phyloP scores from a whole-genome alignment of 1,140 invertebrate species.

The Drosophila micromelanica region DNA sequence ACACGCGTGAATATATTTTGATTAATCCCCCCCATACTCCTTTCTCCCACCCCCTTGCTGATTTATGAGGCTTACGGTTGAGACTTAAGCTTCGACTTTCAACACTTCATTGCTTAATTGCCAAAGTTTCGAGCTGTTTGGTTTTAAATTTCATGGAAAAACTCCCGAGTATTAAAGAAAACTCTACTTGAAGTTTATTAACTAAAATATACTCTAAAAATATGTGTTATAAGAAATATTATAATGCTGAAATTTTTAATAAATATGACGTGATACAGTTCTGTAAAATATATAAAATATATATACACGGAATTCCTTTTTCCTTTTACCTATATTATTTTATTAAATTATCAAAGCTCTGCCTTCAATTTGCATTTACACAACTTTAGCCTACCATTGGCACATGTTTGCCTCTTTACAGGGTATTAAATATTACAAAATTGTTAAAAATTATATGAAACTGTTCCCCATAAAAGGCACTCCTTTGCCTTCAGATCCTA shows the following conservation, averaged over 20 bases:
- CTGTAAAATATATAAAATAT: too few species aligned
- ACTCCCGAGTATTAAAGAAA: conserved; percentile 5
- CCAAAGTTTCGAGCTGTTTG: conserved; percentile 53
- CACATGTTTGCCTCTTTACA: neutral
- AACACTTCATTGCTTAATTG: conserved; percentile 52
- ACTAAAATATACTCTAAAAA: conserved; percentile 2
- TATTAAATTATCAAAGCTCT: neutral
- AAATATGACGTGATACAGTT: too few species aligned
- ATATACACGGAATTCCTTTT: too few species aligned
- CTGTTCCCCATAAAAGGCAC: neutral
- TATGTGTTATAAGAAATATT: neutral
- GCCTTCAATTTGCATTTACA: neutral
- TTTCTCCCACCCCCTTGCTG: conserved; percentile 1
- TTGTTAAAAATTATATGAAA: conserved; percentile 27
- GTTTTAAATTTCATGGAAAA: conserved; percentile 26
- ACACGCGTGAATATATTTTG: conserved; percentile 40
- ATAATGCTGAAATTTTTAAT: neutral
- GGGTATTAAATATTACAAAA: conserved; percentile 25
- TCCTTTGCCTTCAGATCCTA: neutral
- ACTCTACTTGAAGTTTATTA: neutral
- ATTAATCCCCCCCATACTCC: neutral
- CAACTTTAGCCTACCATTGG: neutral
- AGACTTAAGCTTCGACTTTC: conserved; percentile 13
- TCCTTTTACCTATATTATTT: too few species aligned
- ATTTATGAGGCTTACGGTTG: conserved; percentile 29